phyloP scores from a whole-genome alignment of 2,113 vertebrate genomes.

The Ophiodon elongatus region DNA sequence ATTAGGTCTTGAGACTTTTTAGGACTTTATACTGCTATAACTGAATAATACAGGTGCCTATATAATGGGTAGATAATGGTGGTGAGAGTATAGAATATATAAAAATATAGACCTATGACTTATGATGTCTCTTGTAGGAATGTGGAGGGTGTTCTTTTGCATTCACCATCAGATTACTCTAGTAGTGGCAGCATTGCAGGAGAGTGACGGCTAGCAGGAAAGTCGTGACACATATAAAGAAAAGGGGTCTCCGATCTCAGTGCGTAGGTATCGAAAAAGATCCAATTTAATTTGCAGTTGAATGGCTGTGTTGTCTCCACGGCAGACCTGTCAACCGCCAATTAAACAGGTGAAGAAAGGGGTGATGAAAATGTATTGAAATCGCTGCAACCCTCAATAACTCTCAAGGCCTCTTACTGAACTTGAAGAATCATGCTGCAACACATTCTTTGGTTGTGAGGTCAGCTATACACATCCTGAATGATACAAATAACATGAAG shows the following conservation, averaged over 20 bases:
- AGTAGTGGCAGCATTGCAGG: neutral
- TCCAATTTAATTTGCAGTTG: constrained; percentile 58
- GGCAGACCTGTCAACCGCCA: constrained; percentile 55
- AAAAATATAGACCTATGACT: neutral
- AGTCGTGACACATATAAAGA: constrained; percentile 27
- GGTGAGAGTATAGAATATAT: neutral
- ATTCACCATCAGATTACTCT: neutral
- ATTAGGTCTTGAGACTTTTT: constrained; percentile 5
- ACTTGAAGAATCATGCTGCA: constrained; percentile 9
- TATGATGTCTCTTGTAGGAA: neutral
- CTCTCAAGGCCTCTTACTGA: constrained; percentile 9
- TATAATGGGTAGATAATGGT: neutral
- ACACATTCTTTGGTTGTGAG: constrained; percentile 9
- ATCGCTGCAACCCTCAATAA: constrained; percentile 35
- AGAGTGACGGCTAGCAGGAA: constrained; percentile 15
- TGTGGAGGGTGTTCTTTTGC: neutral
- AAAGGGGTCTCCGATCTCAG: constrained; percentile 1
- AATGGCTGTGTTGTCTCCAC: constrained; percentile 48
- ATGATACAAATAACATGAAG: neutral
- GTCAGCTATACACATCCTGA: neutral
- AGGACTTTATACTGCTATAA: neutral
- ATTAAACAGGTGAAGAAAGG: constrained; percentile 41
- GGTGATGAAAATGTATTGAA: constrained; percentile 60
- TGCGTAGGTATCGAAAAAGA: constrained; percentile 7
- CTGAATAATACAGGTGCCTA: neutral